A percentile compares a stretch with the other conserved stretches of the same genome.
Evolutionary conservation across 2,113 vertebrate genomes (phyloP).

Genomic region (Protobothrops flavoviridis): DNA sequence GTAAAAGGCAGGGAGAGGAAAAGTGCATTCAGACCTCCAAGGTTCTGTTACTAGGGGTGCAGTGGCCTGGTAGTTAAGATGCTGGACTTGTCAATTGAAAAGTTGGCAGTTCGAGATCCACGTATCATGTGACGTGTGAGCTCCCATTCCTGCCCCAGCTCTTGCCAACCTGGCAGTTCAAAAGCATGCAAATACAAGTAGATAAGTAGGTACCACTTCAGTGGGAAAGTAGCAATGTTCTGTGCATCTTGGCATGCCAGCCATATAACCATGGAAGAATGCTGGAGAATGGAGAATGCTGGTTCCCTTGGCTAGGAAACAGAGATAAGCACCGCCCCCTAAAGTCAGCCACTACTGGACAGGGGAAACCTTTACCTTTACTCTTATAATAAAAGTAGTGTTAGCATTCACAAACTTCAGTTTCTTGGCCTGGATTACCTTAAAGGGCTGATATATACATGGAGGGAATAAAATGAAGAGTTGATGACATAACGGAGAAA

Average conservation of each 20-base stretch:
- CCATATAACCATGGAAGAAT: neutral
- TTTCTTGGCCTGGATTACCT: neutral
- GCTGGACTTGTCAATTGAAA: neutral
- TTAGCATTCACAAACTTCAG: neutral
- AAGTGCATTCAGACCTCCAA: neutral
- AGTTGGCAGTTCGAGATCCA: neutral
- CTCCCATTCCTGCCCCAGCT: neutral
- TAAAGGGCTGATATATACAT: neutral
- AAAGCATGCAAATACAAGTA: neutral
- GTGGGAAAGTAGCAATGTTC: neutral
- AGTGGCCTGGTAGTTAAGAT: neutral
- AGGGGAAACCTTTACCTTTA: neutral
- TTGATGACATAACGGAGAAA: neutral
- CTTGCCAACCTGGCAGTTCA: neutral
- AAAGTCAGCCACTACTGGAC: neutral
- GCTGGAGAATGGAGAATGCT: neutral
- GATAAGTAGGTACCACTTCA: neutral
- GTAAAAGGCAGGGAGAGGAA: neutral
- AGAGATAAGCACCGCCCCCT: neutral
- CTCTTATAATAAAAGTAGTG: neutral
- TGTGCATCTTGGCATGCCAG: neutral
- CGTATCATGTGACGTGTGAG: neutral
- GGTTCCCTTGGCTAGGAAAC: neutral
- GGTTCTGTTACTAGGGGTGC: neutral
- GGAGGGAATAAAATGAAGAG: neutral